A percentile compares a stretch with the other conserved stretches of the same genome.
These are phyloP conservation scores for Simalia tracyae DNA, from an alignment of 2,797 vertebrate species.

Conservation along the genomic window DNA sequence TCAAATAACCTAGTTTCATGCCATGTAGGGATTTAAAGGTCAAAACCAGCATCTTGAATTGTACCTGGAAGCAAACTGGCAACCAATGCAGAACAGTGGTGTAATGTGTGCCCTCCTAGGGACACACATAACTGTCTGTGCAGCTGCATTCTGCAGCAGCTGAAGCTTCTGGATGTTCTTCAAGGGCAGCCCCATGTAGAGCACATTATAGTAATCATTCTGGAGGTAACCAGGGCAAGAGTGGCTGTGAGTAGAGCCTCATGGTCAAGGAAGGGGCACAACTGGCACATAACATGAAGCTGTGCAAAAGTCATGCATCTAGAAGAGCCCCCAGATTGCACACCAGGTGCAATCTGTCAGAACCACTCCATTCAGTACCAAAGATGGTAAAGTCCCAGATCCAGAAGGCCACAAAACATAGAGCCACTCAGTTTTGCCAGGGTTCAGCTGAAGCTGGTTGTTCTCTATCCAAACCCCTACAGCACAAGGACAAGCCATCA, in stretches of 20 bases:
- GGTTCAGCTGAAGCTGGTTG: not conserved
- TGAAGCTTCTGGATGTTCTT: not conserved
- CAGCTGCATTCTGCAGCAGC: not conserved
- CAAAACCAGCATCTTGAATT: not conserved
- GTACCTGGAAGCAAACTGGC: not conserved
- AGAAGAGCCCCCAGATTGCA: not conserved
- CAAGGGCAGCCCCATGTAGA: not conserved
- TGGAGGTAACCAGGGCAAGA: not conserved
- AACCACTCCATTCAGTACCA: not conserved
- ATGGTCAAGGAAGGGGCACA: not conserved
- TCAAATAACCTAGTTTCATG: not conserved
- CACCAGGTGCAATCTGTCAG: not conserved
- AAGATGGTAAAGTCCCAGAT: not conserved
- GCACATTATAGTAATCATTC: not conserved
- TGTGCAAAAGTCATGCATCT: not conserved
- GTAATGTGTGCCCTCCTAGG: not conserved
- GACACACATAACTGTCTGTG: not conserved
- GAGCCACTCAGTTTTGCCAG: not conserved
- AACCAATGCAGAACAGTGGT: not conserved
- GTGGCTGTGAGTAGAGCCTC: not conserved
- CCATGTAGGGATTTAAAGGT: not conserved
- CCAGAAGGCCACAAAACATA: not conserved
- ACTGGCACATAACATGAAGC: not conserved
- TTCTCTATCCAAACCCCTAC: not conserved
- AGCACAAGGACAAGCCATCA: not conserved